A percentile compares a stretch with the other conserved stretches of the same genome.
Evolutionary conservation across 2,888 invertebrate genomes (phyloP).

Genomic region (Mythimna pallens): DNA sequence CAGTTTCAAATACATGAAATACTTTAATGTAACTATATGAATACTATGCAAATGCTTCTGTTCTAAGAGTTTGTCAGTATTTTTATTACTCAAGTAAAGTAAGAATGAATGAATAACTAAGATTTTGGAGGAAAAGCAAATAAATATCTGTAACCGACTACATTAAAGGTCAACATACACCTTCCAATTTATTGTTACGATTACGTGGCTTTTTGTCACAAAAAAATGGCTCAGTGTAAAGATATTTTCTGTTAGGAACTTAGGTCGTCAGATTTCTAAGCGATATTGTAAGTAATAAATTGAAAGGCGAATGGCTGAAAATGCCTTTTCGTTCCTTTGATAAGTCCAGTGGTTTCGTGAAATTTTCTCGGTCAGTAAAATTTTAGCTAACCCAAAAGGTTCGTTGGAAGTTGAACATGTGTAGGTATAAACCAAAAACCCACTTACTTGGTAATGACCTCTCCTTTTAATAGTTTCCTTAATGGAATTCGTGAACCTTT

Average conservation of each 20-base stretch:
- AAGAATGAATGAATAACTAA: slow-evolving; percentile 48
- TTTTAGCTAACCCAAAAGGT: slow-evolving; percentile 47
- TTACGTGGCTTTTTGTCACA: slow-evolving; percentile 8
- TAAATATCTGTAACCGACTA: slow-evolving; percentile 42
- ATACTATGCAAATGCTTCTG: slow-evolving; percentile 59
- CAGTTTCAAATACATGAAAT: slow-evolving; percentile 25
- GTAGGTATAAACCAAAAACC: slow-evolving; percentile 53
- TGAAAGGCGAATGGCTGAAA: slow-evolving; percentile 41
- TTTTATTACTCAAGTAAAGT: slow-evolving; percentile 43
- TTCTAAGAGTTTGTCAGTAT: slow-evolving; percentile 48
- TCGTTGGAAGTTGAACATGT: slow-evolving; percentile 35
- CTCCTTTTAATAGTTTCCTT: slow-evolving; percentile 59
- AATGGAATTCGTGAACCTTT: slow-evolving; percentile 58
- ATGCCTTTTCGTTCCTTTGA: slow-evolving; percentile 25
- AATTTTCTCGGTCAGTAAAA: slow-evolving; percentile 42
- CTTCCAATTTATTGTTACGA: slow-evolving; percentile 37
- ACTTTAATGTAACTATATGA: slow-evolving; percentile 38
- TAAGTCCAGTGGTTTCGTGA: slow-evolving; percentile 26
- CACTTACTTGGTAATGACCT: slow-evolving; percentile 63
- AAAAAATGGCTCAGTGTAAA: slow-evolving; percentile 21
- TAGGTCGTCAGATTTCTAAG: slow-evolving; percentile 37
- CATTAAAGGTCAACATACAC: slow-evolving; percentile 40
- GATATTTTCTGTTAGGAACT: slow-evolving; percentile 38
- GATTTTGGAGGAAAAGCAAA: slow-evolving; percentile 43
- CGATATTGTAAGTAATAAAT: slow-evolving; percentile 50